Evolutionary conservation across 30 jellyfish, hydroid and myxozoan genomes (phyloP).

Genomic region (Aurelia aurita): DNA sequence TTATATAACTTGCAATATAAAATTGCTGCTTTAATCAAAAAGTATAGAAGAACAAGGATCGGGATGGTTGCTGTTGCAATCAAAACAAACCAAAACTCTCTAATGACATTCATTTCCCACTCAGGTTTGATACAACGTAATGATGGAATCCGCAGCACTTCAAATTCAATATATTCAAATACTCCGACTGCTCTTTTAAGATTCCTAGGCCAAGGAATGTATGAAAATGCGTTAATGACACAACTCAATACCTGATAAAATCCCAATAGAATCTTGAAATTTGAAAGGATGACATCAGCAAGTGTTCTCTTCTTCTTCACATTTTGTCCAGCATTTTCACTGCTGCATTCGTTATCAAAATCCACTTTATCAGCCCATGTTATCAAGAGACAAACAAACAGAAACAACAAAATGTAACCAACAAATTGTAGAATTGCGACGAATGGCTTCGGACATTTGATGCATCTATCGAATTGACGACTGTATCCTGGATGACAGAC

Average conservation of each 20-base stretch:
- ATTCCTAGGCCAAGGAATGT: slow-evolving; percentile 53
- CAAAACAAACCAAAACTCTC: slow-evolving; percentile 45
- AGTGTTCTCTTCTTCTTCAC: slow-evolving; percentile 16
- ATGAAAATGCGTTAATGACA: slow-evolving; percentile 13
- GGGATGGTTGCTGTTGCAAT: slow-evolving; percentile 59
- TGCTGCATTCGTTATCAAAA: background rate
- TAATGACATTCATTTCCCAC: slow-evolving; percentile 33
- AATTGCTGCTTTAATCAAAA: background rate
- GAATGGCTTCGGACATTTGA: slow-evolving; percentile 22
- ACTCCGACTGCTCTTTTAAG: slow-evolving; percentile 8
- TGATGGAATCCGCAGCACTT: slow-evolving; percentile 50
- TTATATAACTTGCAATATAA: background rate
- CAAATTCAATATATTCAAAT: slow-evolving; percentile 32
- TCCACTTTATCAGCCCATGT: slow-evolving; percentile 47
- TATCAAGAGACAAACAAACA: slow-evolving; percentile 23
- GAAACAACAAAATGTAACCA: slow-evolving; percentile 7
- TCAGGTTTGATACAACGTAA: slow-evolving; percentile 43
- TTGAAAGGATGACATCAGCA: slow-evolving; percentile 71
- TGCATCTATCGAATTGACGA: slow-evolving; percentile 36
- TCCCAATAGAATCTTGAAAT: slow-evolving; percentile 54
- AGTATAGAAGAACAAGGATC: background rate
- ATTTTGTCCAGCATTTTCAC: background rate
- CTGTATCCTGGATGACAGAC: slow-evolving; percentile 44
- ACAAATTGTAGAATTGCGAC: slow-evolving; percentile 26
- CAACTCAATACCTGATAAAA: slow-evolving; percentile 56